Evolutionary conservation across 2,888 invertebrate species (phyloP).

Genomic region (Hermodice carunculata): DNA sequence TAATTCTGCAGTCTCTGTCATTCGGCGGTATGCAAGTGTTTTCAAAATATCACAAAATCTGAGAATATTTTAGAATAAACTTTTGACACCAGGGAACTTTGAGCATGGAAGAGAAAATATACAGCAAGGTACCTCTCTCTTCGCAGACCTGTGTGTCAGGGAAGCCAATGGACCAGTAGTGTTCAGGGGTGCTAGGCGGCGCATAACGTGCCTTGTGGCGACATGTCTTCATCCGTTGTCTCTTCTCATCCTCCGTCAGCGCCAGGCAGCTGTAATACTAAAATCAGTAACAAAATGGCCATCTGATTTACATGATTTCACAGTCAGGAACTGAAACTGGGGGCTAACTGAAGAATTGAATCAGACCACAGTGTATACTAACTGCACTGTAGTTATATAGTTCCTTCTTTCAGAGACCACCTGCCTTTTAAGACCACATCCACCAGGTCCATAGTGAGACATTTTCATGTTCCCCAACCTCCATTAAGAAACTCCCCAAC

Average conservation of each 20-base stretch:
- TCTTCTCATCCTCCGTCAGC: slow-evolving; percentile 53
- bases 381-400: too few relatives aligned
- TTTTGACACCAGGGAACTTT: too few relatives aligned
- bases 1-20: too few relatives aligned
- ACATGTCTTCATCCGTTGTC: slow-evolving; percentile 57
- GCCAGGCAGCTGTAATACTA: slow-evolving; percentile 63
- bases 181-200: slow-evolving; percentile 64
- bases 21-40: too few relatives aligned
- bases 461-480: too few relatives aligned
- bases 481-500: too few relatives aligned
- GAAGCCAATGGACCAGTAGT: slow-evolving; percentile 68
- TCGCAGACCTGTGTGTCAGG: slow-evolving; percentile 65
- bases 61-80: too few relatives aligned
- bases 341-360: neutral
- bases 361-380: too few relatives aligned
- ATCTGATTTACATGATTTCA: neutral
- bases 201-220: slow-evolving; percentile 61
- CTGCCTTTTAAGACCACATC: too few relatives aligned
- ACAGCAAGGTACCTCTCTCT: slow-evolving; percentile 31
- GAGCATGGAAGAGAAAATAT: neutral
- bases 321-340: neutral
- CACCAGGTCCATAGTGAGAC: too few relatives aligned
- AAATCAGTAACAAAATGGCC: neutral
- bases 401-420: too few relatives aligned
- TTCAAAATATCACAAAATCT: too few relatives aligned